Conservation (phyloP, 2,113 vertebrate genomes). For the Tonatia bakeri region DNA sequence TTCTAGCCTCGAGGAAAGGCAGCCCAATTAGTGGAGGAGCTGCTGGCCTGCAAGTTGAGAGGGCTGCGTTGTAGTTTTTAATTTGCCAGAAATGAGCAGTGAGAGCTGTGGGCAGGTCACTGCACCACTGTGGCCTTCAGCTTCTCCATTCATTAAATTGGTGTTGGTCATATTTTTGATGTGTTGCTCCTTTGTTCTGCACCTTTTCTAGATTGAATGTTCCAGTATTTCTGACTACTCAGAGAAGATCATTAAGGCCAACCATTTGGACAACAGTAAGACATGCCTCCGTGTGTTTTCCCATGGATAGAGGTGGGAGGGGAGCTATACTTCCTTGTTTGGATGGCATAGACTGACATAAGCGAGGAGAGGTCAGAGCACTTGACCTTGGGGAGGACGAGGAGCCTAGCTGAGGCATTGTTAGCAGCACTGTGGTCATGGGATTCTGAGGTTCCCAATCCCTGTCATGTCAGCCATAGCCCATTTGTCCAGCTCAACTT, state of each 20-base stretch:
- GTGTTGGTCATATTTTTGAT: not conserved
- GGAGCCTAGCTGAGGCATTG: not conserved
- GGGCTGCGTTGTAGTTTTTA: not conserved
- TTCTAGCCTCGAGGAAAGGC: not conserved
- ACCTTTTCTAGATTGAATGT: constrained; percentile 91
- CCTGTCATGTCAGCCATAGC: too few relatives aligned
- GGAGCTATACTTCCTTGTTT: not conserved
- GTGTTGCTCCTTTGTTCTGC: constrained; percentile 29
- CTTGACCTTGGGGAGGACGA: not conserved
- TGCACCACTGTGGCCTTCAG: not conserved
- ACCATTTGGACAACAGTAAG: constrained; percentile 97
- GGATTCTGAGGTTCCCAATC: not conserved
- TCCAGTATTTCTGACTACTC: constrained; percentile 99
- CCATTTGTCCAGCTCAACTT: not conserved
- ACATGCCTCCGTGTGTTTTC: constrained; percentile 21
- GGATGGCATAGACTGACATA: not conserved
- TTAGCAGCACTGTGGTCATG: not conserved
- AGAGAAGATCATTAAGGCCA: constrained; percentile 98
- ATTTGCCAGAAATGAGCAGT: not conserved
- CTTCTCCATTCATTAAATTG: not conserved
- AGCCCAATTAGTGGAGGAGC: not conserved
- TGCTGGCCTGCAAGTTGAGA: not conserved
- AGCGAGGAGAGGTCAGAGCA: not conserved
- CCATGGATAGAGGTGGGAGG: constrained; percentile 22
- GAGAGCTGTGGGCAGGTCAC: too few relatives aligned